Evolutionary conservation across 2,113 vertebrate genomes (phyloP).

Genomic region (Hylia prasina): DNA sequence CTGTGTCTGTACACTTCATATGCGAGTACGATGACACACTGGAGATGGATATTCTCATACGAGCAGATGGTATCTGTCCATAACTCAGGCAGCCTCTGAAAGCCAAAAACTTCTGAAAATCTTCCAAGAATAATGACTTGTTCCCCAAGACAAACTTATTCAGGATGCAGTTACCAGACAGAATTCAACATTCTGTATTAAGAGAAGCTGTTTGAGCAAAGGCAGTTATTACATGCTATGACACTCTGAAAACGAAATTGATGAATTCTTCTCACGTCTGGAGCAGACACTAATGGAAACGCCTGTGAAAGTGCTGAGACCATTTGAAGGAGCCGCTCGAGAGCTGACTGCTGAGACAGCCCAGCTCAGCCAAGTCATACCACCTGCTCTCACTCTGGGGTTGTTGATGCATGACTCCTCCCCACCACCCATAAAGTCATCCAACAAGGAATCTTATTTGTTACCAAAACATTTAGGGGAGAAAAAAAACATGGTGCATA

Average conservation of each 20-base stretch:
- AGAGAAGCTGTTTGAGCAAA: constrained; percentile 1
- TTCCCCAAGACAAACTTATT: constrained; percentile 29
- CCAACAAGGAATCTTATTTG: not conserved
- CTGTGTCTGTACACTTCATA: not conserved
- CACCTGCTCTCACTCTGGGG: not conserved
- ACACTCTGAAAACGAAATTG: constrained; percentile 35
- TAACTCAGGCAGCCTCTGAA: constrained; percentile 18
- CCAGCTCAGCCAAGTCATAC: not conserved
- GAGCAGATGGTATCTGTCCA: not conserved
- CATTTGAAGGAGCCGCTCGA: not conserved
- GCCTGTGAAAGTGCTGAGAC: not conserved
- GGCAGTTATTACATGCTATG: not conserved
- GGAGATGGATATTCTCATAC: not conserved
- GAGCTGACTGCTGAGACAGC: not conserved
- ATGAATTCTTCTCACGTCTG: not conserved
- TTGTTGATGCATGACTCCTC: not conserved
- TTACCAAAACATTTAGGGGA: not conserved
- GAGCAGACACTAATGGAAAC: constrained; percentile 16
- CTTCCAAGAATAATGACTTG: constrained; percentile 36
- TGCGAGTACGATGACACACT: not conserved
- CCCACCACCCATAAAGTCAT: not conserved
- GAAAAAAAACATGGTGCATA: not conserved
- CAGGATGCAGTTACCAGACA: constrained; percentile 44
- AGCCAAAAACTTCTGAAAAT: constrained; percentile 48
- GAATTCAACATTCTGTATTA: constrained; percentile 9